Percentiles rank a stretch among this genome's conserved stretches.
phyloP scores from a whole-genome alignment of 2,113 vertebrate species.

The Microcebus ravelobensis region DNA sequence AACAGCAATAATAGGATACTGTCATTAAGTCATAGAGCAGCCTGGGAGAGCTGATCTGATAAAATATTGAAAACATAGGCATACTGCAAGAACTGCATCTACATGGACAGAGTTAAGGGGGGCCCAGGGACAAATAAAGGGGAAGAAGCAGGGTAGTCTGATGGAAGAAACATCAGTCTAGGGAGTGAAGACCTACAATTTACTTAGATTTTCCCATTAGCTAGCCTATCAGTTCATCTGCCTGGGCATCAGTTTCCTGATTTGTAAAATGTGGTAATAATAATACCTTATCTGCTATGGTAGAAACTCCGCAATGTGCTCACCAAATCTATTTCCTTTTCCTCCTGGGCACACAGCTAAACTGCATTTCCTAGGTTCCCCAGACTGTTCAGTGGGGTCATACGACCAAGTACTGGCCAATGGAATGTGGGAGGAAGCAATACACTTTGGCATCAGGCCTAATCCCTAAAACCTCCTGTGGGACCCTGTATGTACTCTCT shows the following conservation, averaged over 20 bases:
- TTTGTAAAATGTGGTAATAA: not conserved
- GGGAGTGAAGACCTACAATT: not conserved
- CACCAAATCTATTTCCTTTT: conserved; percentile 30
- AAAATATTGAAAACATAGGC: conserved; percentile 38
- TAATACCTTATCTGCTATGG: not conserved
- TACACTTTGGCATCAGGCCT: not conserved
- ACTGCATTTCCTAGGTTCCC: not conserved
- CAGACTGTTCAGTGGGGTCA: not conserved
- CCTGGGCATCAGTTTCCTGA: not conserved
- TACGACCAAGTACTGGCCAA: not conserved
- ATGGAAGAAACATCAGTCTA: not conserved
- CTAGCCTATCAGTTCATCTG: not conserved
- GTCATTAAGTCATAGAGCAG: conserved; percentile 45
- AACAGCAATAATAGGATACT: conserved; percentile 54
- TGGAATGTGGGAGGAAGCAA: not conserved
- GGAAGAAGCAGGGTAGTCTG: not conserved
- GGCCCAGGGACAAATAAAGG: not conserved
- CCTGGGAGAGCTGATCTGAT: not conserved
- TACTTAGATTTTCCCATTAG: conserved; percentile 4
- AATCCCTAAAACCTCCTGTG: not conserved
- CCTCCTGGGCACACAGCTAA: not conserved
- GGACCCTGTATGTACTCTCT: not conserved
- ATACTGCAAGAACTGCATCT: conserved; percentile 39
- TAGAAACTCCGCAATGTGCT: not conserved
- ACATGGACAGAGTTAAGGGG: not conserved